phyloP scores from a whole-genome alignment of 2,113 vertebrate genomes.

The Gnathonemus echidnorhynchus region DNA sequence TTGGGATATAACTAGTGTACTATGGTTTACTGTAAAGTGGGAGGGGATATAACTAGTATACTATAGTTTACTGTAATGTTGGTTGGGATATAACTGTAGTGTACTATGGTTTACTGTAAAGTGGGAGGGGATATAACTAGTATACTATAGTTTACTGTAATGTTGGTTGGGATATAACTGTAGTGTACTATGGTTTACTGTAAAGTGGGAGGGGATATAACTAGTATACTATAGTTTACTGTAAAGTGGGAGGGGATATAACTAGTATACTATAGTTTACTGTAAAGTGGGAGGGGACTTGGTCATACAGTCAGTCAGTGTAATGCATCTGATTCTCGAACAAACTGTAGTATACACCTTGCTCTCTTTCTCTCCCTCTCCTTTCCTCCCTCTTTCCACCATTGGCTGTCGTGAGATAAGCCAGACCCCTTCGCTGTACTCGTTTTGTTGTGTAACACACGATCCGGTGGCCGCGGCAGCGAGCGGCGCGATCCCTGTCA shows the following conservation, averaged over 20 bases:
- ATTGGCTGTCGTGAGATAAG: slow-evolving; percentile 6
- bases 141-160: not conserved
- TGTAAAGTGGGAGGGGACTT: not conserved
- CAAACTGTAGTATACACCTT: not conserved
- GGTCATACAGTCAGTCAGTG: not conserved
- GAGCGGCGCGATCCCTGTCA: slow-evolving; percentile 8
- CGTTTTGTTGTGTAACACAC: slow-evolving; percentile 26
- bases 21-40: not conserved
- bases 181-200: not conserved
- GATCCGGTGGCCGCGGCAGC: slow-evolving; percentile 38
- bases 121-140: not conserved
- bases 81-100: not conserved
- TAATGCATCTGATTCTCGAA: not conserved
- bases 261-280: not conserved
- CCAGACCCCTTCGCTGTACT: slow-evolving; percentile 25
- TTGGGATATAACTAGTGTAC: not conserved
- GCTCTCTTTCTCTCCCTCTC: not conserved
- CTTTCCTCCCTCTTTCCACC: not conserved
- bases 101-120: not conserved
- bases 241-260: not conserved
- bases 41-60: not conserved
- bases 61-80: not conserved
- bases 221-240: too few relatives aligned
- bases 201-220: not conserved
- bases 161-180: not conserved